A percentile compares a stretch with the other conserved stretches of the same genome.
These are phyloP conservation scores for Chloroceryle amazona DNA, from an alignment of 2,797 vertebrate species.

Conservation along the genomic window DNA sequence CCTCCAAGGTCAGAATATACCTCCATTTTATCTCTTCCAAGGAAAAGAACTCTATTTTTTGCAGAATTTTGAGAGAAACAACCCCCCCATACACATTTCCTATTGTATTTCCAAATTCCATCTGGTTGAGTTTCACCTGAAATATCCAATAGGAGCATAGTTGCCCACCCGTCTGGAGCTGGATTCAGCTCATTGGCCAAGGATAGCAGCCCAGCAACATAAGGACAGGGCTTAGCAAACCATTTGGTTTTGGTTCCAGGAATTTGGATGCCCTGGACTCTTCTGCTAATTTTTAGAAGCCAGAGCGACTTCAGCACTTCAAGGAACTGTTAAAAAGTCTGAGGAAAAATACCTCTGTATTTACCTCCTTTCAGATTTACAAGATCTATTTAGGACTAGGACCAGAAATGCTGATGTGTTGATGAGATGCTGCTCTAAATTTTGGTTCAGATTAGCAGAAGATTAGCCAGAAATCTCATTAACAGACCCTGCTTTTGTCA, in stretches of 20 bases:
- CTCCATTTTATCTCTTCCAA: not conserved
- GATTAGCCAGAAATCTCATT: not conserved
- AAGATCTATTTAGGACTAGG: not conserved
- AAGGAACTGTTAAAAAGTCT: not conserved
- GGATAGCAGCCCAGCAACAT: not conserved
- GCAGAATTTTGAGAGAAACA: not conserved
- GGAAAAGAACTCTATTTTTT: not conserved
- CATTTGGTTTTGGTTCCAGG: too few species aligned
- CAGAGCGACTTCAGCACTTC: not conserved
- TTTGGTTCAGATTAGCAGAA: not conserved
- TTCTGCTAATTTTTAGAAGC: not conserved
- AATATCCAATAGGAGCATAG: not conserved
- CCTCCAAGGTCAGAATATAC: not conserved
- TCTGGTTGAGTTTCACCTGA: not conserved
- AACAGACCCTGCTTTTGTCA: not conserved
- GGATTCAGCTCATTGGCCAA: not conserved
- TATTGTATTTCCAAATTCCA: not conserved
- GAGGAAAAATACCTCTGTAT: not conserved
- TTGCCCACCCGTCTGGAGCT: not conserved
- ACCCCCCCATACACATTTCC: rapidly evolving
- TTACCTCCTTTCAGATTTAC: not conserved
- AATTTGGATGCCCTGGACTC: not conserved
- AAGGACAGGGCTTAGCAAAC: not conserved
- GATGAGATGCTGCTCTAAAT: not conserved
- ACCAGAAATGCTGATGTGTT: not conserved